Conservation (phyloP, 2,888 invertebrate genomes). For the Apoderus coryli region DNA sequence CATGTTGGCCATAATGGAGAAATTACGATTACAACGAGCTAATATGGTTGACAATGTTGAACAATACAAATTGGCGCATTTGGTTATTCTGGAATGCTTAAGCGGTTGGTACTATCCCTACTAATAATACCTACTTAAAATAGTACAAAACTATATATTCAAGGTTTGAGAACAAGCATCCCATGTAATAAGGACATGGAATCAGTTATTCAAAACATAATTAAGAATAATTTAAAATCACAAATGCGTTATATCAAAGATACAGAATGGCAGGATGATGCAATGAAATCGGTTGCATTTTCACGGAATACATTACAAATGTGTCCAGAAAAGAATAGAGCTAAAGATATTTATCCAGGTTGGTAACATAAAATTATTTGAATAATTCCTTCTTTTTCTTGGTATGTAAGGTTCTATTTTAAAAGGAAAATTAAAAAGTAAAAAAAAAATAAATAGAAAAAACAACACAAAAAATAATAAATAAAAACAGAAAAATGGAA, state of each 20-base stretch:
- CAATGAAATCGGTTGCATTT: conserved; percentile 24
- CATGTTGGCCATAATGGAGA: conserved; percentile 23
- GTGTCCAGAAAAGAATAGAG: conserved; percentile 29
- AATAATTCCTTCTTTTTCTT: too few relatives aligned
- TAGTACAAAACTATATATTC: too few relatives aligned
- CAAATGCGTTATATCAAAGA: conserved; percentile 29
- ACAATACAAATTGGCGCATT: conserved; percentile 35
- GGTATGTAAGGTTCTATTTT: too few relatives aligned
- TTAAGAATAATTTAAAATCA: conserved; percentile 21
- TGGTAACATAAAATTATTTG: conserved; percentile 10
- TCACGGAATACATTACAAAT: conserved; percentile 11
- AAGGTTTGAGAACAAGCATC: conserved; percentile 25
- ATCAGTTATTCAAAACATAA: conserved; percentile 22
- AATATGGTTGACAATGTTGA: conserved; percentile 33
- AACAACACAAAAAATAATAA: too few relatives aligned
- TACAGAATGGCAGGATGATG: conserved; percentile 32
- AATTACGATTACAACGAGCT: conserved; percentile 27
- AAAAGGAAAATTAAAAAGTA: too few relatives aligned
- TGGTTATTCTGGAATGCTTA: conserved; percentile 32
- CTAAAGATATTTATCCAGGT: conserved; percentile 29
- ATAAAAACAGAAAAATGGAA: too few relatives aligned
- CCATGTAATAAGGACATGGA: conserved; percentile 26
- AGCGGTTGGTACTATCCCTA: conserved; percentile 20
- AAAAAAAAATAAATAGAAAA: too few relatives aligned
- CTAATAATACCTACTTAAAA: too few relatives aligned